A percentile compares a stretch with the other conserved stretches of the same genome.
Evolutionary conservation across 2,888 invertebrate species (phyloP).

Genomic region (Microplitis deprimator): DNA sequence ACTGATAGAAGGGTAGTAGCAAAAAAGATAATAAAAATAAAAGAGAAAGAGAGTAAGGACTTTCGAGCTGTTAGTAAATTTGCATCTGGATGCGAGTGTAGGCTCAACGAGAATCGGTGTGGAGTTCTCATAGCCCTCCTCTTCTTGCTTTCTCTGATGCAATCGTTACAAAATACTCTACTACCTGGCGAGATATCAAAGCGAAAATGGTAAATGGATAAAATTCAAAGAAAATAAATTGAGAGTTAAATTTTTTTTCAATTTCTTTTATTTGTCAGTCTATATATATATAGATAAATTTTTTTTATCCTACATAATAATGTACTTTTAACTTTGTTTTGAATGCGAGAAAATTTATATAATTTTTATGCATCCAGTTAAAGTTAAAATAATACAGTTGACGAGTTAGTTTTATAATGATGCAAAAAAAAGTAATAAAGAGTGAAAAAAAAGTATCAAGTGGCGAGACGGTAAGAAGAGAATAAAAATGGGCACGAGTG

Average conservation of each 20-base stretch:
- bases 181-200: constrained; percentile 35
- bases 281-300: constrained; percentile 3
- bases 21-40: constrained; percentile 5
- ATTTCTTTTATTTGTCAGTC: constrained; percentile 5
- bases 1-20: constrained; percentile 10
- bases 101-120: constrained; percentile 43
- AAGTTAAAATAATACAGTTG: neutral
- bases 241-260: constrained; percentile 12
- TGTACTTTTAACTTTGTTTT: neutral
- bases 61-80: constrained; percentile 51
- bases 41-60: constrained; percentile 45
- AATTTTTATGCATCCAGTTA: neutral
- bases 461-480: neutral
- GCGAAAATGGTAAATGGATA: constrained; percentile 23
- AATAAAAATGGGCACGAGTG: constrained; percentile 22
- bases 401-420: neutral
- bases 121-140: constrained; percentile 6
- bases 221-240: constrained; percentile 9
- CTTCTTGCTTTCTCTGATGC: constrained; percentile 28
- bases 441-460: no score
- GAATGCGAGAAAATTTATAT: neutral
- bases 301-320: neutral
- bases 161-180: constrained; percentile 9
- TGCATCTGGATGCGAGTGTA: constrained; percentile 53
- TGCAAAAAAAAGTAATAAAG: neutral